A percentile compares a stretch with the other conserved stretches of the same genome.
phyloP scores from a whole-genome alignment of 2,797 vertebrate genomes.

The Sebastes baramenuke region DNA sequence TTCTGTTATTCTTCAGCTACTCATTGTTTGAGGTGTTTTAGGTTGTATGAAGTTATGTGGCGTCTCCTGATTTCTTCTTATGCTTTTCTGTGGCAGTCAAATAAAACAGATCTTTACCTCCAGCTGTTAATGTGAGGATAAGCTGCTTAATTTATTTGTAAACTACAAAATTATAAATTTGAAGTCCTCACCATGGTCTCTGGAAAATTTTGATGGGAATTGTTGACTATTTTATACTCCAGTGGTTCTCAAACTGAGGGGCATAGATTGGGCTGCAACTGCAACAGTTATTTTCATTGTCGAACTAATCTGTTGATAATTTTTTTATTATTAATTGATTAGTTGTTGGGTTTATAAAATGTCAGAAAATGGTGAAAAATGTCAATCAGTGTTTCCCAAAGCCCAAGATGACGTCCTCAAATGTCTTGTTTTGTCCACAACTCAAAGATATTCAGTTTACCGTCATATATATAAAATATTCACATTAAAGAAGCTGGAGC shows the following conservation, averaged over 20 bases:
- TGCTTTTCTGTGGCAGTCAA: not conserved
- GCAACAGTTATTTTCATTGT: too few species aligned
- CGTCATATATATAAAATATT: too few species aligned
- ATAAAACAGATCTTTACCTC: not conserved
- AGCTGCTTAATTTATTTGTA: not conserved
- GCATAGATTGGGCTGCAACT: too few species aligned
- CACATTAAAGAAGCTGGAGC: too few species aligned
- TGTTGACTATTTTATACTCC: not conserved
- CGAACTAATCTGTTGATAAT: too few species aligned
- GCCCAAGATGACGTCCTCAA: too few species aligned
- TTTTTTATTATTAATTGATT: too few species aligned
- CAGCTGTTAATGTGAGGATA: not conserved
- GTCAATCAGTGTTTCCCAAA: too few species aligned
- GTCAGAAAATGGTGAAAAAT: too few species aligned
- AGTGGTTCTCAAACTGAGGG: not conserved
- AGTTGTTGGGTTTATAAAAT: too few species aligned
- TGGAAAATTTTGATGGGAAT: not conserved
- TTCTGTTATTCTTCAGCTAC: slow-evolving; percentile 1
- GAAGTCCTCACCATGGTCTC: not conserved
- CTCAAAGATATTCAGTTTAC: too few species aligned
- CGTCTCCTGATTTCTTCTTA: not conserved
- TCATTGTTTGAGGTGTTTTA: not conserved
- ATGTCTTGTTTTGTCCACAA: too few species aligned
- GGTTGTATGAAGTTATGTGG: not conserved
- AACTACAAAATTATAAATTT: not conserved